These are phyloP conservation scores for Rattus rattus DNA, from an alignment of 2,113 vertebrate genomes.

Conservation along the genomic window DNA sequence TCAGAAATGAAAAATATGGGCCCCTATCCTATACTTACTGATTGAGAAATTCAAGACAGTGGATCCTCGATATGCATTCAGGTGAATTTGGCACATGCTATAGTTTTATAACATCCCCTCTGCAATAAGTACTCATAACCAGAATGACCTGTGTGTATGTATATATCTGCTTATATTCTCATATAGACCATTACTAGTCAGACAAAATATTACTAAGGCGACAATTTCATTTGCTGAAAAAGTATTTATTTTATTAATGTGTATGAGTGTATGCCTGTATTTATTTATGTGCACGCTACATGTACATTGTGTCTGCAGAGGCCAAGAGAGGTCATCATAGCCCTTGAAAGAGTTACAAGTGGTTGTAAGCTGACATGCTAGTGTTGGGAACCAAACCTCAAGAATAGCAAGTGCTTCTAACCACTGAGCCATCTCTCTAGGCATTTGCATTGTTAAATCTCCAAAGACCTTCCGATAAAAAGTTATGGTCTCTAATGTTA, in stretches of 20 bases:
- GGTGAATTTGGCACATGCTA: not conserved
- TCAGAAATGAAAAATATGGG: not conserved
- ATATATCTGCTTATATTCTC: not conserved
- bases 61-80: not conserved
- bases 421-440: not conserved
- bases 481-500: not conserved
- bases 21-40: not conserved
- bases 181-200: not conserved
- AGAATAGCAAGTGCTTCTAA: not conserved
- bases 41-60: conserved; percentile 8
- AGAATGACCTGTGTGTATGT: not conserved
- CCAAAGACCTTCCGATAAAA: not conserved
- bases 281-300: not conserved
- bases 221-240: not conserved
- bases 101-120: not conserved
- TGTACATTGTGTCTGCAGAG: not conserved
- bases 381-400: not conserved
- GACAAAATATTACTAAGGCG: not conserved
- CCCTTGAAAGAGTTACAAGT: not conserved
- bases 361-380: not conserved
- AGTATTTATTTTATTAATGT: not conserved
- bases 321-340: not conserved
- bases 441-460: not conserved
- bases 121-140: not conserved
- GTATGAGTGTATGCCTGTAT: not conserved